Evolutionary conservation across 2,888 invertebrate genomes (phyloP).

Genomic region (Cantharis lateralis): DNA sequence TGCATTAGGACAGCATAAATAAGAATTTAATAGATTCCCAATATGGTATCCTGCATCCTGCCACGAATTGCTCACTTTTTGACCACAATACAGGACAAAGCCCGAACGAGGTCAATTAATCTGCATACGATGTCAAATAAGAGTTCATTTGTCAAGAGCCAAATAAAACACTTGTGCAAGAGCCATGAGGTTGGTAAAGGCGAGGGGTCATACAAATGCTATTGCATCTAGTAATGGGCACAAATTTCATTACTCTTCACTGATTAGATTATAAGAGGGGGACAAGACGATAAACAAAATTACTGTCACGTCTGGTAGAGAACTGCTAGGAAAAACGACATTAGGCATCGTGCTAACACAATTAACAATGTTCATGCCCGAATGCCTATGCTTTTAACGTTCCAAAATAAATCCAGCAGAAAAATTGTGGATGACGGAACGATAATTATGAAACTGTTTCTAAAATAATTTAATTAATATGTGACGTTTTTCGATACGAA

Average conservation of each 20-base stretch:
- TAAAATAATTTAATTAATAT: constrained; percentile 14
- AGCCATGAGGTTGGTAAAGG: constrained; percentile 18
- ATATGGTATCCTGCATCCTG: neutral
- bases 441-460: constrained; percentile 22
- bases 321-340: constrained; percentile 38
- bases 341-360: constrained; percentile 43
- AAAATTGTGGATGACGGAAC: constrained; percentile 33
- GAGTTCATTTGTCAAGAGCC: constrained; percentile 18
- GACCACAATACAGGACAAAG: neutral
- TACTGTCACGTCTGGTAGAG: constrained; percentile 50
- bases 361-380: constrained; percentile 42
- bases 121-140: constrained; percentile 26
- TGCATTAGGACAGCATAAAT: neutral
- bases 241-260: constrained; percentile 37
- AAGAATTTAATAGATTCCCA: neutral
- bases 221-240: constrained; percentile 36
- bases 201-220: constrained; percentile 34
- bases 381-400: constrained; percentile 37
- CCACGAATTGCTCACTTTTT: neutral
- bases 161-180: constrained; percentile 18
- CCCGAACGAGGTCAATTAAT: constrained; percentile 7
- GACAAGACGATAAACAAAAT: constrained; percentile 52
- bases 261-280: constrained; percentile 47
- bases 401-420: constrained; percentile 5
- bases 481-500: neutral